Conservation (phyloP, 2,113 vertebrate species). For the human (Homo sapiens) region DNA sequence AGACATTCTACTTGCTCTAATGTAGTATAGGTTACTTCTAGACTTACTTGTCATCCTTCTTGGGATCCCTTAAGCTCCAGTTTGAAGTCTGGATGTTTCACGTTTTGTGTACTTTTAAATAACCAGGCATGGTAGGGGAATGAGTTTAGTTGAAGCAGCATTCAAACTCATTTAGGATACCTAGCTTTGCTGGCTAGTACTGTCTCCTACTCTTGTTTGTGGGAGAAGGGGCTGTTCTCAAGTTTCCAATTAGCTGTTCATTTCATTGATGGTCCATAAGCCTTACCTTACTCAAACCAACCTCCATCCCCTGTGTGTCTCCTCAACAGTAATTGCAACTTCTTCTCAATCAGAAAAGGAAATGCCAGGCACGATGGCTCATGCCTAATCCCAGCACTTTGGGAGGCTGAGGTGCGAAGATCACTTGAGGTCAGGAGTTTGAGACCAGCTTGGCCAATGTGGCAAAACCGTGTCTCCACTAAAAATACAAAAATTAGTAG, state of each 20-base stretch:
- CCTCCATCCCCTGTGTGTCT: accelerated
- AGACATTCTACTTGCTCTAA: not conserved
- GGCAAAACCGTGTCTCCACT: too few relatives aligned
- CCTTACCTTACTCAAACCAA: not conserved
- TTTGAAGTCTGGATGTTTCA: not conserved
- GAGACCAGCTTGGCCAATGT: too few relatives aligned
- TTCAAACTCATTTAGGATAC: not conserved
- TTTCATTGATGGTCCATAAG: not conserved
- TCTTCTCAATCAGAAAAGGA: not conserved
- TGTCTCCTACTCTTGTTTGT: not conserved
- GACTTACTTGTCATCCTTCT: not conserved
- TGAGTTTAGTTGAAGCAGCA: not conserved
- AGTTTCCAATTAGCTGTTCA: not conserved
- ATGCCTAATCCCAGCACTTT: too few relatives aligned
- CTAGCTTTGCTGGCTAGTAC: not conserved
- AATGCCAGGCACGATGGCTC: too few relatives aligned
- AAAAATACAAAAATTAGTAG: too few relatives aligned
- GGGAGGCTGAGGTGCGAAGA: too few relatives aligned
- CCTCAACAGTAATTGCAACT: too few relatives aligned
- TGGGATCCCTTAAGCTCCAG: not conserved
- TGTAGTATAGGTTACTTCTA: not conserved
- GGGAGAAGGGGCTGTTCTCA: accelerated
- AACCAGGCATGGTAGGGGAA: too few relatives aligned
- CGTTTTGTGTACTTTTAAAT: not conserved
- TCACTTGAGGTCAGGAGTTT: too few relatives aligned